Evolutionary conservation across 1,140 invertebrate species (phyloP), one percentile per base, ranked within the genome.

Genomic region (Caenorhabditis remanei): DNA sequence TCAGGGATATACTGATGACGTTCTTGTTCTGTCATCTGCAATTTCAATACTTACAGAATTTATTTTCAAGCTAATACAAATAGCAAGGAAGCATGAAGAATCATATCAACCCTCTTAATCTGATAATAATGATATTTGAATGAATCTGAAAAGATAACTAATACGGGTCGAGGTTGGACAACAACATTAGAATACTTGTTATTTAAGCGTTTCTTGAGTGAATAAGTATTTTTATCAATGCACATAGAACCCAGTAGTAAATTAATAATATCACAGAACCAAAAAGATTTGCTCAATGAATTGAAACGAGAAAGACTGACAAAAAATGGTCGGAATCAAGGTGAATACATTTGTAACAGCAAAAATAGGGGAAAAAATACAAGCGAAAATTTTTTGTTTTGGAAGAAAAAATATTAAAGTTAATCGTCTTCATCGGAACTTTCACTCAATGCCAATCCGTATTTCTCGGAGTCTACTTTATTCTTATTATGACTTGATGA

Each of bases 371-470:
- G 32, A 32, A 32, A 32, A 32, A 19, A 16, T n/a, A 71, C n/a
- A 41, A 8, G 40, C 32, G 9, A 40, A 9, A 65, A 24, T 11
- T 8, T 11, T 41, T 40, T 6, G 24, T 0, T 16, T 8, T 32
- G 7, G 8, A 63, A 32, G 24, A 6, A 11, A 58, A 16, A 63
- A 40, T 21, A 21, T 32, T 40, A 14, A 9, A 79, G 53, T 50
- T 14, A 50, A 19, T 79, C 46, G 24, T 79, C 71, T 50, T 79
- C 71, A 11, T 79, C 71, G 46, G 71, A 79, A 7, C 71, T 79
- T n/a, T 79, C 71, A 24, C 71, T 79, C 9, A 79, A 41, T 2
- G 71, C 43, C 43, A 79, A 32, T 7, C 71, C 71, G 53, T 79
- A 79, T 21, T 79, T 79, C 46, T 79, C 71, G 0, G 43, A 48